Percentiles rank a stretch among this genome's conserved stretches.
These are phyloP conservation scores for Axinella damicornis DNA, from an alignment of 37 sponge, comb jelly and placozoan species.

Conservation along the genomic window DNA sequence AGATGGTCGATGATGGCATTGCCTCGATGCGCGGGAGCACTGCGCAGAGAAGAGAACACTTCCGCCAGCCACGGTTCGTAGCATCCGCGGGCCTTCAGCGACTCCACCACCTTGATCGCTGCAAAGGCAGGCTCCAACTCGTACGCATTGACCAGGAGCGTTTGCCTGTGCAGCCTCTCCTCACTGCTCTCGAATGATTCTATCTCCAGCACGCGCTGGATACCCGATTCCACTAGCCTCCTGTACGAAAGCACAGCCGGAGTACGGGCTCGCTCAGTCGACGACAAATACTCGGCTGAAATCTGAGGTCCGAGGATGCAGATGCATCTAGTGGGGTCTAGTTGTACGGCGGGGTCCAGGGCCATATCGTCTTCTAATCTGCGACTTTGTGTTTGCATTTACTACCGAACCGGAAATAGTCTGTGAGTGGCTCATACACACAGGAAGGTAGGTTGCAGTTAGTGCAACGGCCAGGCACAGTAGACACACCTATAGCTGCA, in stretches of 20 bases:
- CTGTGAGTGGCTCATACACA: no score
- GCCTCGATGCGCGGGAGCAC: constrained; percentile 13
- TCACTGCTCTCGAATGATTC: constrained; percentile 10
- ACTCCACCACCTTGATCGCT: constrained; percentile 37
- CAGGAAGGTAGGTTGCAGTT: no score
- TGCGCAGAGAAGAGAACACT: constrained; percentile 19
- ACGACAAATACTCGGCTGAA: constrained; percentile 30
- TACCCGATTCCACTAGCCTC: constrained; percentile 33
- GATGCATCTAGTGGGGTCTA: constrained; percentile 59
- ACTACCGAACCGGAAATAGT: no score
- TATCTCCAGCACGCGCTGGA: constrained; percentile 36
- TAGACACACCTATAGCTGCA: no score
- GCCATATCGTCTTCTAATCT: no score
- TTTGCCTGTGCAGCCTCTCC: constrained; percentile 28
- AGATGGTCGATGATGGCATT: constrained; percentile 32
- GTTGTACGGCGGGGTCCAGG: constrained; percentile 42
- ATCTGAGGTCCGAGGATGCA: constrained; percentile 54
- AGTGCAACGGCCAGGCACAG: no score
- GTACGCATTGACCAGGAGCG: constrained; percentile 47
- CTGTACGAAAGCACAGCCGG: constrained; percentile 35
- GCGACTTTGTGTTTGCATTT: no score
- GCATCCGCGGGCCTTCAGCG: constrained; percentile 11
- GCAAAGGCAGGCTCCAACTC: constrained; percentile 65
- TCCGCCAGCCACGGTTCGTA: constrained; percentile 65
- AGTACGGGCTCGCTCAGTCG: not conserved